Base-by-base conservation (phyloP, 2,888 invertebrate genomes). In the Polietes domitor region DNA sequence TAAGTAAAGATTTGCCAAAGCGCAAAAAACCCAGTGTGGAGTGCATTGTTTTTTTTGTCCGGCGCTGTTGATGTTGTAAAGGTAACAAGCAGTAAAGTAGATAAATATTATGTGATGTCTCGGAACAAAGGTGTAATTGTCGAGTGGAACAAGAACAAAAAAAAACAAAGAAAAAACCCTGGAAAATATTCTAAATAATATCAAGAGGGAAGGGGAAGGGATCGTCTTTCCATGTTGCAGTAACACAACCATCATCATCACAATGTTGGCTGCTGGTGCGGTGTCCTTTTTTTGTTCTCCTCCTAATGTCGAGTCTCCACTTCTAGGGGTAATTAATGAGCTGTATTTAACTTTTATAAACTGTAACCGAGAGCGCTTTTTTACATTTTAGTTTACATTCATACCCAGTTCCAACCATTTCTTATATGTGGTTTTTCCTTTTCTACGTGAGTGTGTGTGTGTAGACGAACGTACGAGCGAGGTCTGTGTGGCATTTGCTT, bases 251-350 rank as follows among this genome's bases (percentile, higher is more conserved):
- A 81, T 78, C 81, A 81, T 78, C 81, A 84, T 84, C 61, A 47
- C 61, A 41, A 53, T 15, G 9, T 53, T 43, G 28, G 75, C 32
- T 26, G 75, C 12, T 47, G 21, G n/a, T n/a, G n/a, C 15, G 41
- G 63, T 41, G 41, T 50, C 53, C 21, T 41, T 43, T 78, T 76
- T 80, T 78, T n/a, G n/a, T n/a, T 74, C 32, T 15, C 3, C 63
- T 68, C 43, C 76, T 70, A 12, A 15, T 68, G 41, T 68, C 37
- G 41, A 21, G 88, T 89, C 88, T 89, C 82, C 83, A 83, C 86
- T 85, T 85, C 79, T 86, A 82, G 83, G 75, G 86, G 87, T 87
- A 87, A 86, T 87, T 87, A 87, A 87, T 87, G 86, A 87, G 86
- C 82, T 83, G 76, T 80, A 81, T 84, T 83, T 84, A 77, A 77